These are phyloP conservation scores for Urechis unicinctus DNA, from an alignment of 2,888 invertebrate species.

Conservation along the genomic window DNA sequence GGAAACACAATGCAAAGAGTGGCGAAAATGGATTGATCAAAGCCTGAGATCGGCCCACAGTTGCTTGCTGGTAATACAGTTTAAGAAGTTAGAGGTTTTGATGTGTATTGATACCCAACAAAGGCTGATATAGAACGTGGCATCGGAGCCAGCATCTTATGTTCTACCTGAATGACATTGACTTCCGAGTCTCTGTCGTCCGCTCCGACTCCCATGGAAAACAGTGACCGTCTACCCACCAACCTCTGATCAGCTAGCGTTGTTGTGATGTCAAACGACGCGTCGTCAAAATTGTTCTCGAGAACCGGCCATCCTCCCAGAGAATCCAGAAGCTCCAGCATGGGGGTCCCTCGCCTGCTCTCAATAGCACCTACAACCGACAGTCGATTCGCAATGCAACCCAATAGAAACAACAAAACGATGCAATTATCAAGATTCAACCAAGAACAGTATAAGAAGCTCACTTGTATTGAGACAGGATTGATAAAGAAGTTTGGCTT, in stretches of 20 bases:
- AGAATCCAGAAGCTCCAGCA: constrained; percentile 61
- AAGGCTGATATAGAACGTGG: no score
- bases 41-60: no score
- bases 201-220: constrained; percentile 63
- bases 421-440: no score
- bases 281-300: constrained; percentile 57
- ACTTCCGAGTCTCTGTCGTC: constrained; percentile 86
- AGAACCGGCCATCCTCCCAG: constrained; percentile 82
- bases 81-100: no score
- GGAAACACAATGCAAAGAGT: no score
- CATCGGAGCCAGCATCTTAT: neutral
- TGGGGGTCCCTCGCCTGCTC: constrained; percentile 65
- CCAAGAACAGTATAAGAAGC: no score
- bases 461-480: constrained; percentile 81
- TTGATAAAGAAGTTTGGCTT: constrained; percentile 79
- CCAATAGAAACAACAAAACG: no score
- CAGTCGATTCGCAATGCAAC: no score
- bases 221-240: constrained; percentile 63
- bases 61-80: no score
- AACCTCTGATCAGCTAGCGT: constrained; percentile 62
- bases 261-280: constrained; percentile 48
- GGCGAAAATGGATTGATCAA: no score
- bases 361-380: constrained; percentile 70
- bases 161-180: constrained; percentile 76
- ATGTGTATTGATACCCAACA: no score